Conservation (phyloP, 2,888 invertebrate species). For the Oxystoma pomonae region DNA sequence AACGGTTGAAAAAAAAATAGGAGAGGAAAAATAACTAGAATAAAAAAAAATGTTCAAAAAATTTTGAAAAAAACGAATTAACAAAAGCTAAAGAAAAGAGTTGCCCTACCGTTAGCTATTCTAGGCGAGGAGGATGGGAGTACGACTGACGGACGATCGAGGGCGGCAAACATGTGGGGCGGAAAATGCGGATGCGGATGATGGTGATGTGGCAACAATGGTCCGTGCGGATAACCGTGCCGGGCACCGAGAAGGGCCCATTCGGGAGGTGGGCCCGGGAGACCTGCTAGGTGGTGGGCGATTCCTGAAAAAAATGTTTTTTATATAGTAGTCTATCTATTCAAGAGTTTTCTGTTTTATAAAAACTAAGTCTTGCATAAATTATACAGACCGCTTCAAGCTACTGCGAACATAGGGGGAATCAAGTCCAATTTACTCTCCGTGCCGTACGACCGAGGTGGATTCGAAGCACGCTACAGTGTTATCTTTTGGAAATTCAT, state of each 20-base stretch:
- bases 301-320: conserved; percentile 55
- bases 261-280: conserved; percentile 66
- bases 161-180: conserved; percentile 47
- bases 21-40: no score
- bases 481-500: no score
- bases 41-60: no score
- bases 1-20: no score
- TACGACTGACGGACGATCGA: conserved; percentile 53
- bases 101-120: conserved; percentile 51
- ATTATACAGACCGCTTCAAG: no score
- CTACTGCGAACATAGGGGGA: no score
- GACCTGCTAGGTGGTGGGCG: conserved; percentile 68
- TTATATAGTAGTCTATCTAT: not conserved
- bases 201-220: conserved; percentile 53
- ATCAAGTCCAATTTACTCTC: no score
- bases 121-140: conserved; percentile 48
- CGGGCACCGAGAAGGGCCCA: conserved; percentile 49
- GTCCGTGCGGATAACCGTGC: conserved; percentile 52
- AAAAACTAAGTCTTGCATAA: no score
- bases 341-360: not conserved
- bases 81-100: no score
- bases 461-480: no score
- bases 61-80: no score
- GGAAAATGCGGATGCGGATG: conserved; percentile 50
- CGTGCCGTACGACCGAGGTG: no score